Evolutionary conservation across 2,797 vertebrate genomes (phyloP).

Genomic region (Coracias cyanogaster): DNA sequence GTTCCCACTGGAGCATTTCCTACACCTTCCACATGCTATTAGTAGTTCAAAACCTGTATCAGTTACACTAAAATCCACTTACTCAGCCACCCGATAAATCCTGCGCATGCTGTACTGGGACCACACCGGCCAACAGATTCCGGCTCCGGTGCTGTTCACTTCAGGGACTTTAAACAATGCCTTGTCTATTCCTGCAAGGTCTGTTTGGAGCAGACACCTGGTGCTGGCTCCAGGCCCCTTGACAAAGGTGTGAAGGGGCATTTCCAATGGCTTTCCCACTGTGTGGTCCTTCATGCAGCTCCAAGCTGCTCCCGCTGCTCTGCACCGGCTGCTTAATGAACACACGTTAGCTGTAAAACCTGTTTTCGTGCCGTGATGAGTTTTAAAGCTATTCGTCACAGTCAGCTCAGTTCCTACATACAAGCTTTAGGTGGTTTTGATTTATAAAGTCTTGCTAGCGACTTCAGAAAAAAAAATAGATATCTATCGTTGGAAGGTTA

Average conservation of each 20-base stretch:
- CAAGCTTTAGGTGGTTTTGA: not conserved
- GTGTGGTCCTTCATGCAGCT: not conserved
- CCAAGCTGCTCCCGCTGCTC: not conserved
- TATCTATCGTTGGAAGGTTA: not conserved
- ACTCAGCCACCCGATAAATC: not conserved
- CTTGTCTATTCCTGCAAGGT: not conserved
- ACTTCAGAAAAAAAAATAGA: not conserved
- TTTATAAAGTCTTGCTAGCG: not conserved
- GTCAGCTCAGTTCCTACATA: not conserved
- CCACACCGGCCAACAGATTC: not conserved
- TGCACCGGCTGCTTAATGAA: not conserved
- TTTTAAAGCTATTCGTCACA: not conserved
- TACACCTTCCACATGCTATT: not conserved
- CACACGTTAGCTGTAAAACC: not conserved
- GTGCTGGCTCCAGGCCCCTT: not conserved
- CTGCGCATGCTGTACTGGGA: not conserved
- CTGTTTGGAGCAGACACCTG: not conserved
- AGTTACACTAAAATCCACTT: not conserved
- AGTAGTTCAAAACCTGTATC: not conserved
- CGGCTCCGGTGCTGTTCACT: not conserved
- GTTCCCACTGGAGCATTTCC: not conserved
- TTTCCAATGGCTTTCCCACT: not conserved
- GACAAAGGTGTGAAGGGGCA: not conserved
- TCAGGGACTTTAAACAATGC: not conserved
- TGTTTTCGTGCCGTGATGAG: not conserved